phyloP scores from a whole-genome alignment of 1,140 invertebrate species.

The Drosophila sproati region DNA sequence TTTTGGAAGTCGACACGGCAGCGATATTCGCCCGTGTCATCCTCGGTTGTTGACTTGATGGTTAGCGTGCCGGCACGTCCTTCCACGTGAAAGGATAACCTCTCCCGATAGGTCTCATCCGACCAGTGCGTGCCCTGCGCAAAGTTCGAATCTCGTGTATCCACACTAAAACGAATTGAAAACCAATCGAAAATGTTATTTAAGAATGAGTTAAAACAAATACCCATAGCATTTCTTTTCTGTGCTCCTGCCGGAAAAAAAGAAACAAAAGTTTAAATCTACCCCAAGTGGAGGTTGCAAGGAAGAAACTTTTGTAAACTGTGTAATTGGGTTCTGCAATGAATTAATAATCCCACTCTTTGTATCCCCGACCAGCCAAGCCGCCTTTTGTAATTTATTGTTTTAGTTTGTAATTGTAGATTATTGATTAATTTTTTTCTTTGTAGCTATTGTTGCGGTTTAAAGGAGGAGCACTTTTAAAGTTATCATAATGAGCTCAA shows the following conservation, averaged over 20 bases:
- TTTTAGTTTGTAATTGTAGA: slow-evolving; percentile 72
- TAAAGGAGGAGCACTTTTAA: slow-evolving; percentile 11
- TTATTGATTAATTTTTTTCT: slow-evolving; percentile 68
- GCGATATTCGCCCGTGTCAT: slow-evolving; percentile 92
- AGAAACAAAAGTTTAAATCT: slow-evolving; percentile 48
- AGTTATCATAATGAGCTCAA: slow-evolving; percentile 59
- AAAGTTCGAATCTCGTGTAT: slow-evolving; percentile 87
- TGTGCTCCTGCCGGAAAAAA: neutral
- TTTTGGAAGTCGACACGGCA: slow-evolving; percentile 95
- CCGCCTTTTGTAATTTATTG: slow-evolving; percentile 62
- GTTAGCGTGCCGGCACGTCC: slow-evolving; percentile 88
- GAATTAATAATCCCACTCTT: slow-evolving; percentile 70
- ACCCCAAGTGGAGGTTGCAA: neutral
- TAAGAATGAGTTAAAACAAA: slow-evolving; percentile 4
- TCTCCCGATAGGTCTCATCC: slow-evolving; percentile 87
- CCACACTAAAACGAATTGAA: slow-evolving; percentile 87
- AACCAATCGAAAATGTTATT: slow-evolving; percentile 5
- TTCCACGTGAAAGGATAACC: slow-evolving; percentile 87
- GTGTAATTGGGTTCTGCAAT: slow-evolving; percentile 71
- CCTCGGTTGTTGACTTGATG: slow-evolving; percentile 87
- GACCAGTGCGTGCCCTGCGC: slow-evolving; percentile 89
- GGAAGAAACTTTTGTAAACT: slow-evolving; percentile 49
- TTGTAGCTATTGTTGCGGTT: slow-evolving; percentile 7
- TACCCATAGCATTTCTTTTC: neutral
- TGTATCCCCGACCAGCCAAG: neutral